phyloP scores from a whole-genome alignment of 1,140 invertebrate species.

The Sitophilus oryzae region DNA sequence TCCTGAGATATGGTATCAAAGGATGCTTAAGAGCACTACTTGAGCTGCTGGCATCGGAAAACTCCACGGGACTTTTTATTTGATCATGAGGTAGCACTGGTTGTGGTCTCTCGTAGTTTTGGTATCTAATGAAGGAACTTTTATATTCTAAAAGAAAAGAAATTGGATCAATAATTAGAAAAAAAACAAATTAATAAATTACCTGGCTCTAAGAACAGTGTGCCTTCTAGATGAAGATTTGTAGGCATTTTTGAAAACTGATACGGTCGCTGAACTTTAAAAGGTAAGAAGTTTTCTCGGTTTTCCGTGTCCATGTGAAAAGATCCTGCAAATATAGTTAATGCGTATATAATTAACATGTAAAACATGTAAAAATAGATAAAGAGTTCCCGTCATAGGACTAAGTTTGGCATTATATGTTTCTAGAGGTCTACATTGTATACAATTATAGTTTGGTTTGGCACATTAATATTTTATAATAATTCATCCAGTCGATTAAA shows the following conservation, averaged over 20 bases:
- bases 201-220: constrained; percentile 8
- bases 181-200: no score
- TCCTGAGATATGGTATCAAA: constrained; percentile 31
- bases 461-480: no score
- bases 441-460: no score
- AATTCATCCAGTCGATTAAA: no score
- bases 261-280: constrained; percentile 18
- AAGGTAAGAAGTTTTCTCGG: constrained; percentile 48
- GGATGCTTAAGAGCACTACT: constrained; percentile 19
- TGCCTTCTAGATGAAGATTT: constrained; percentile 17
- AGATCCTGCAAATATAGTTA: not conserved
- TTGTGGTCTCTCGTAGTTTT: constrained; percentile 27
- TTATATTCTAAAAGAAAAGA: constrained; percentile 36
- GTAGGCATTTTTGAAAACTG: not conserved
- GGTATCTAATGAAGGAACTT: constrained; percentile 37
- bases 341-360: no score
- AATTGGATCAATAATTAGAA: no score
- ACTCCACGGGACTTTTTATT: constrained; percentile 21
- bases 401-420: no score
- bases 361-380: no score
- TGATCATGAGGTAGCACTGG: constrained; percentile 30
- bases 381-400: no score
- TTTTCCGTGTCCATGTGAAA: constrained; percentile 47
- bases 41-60: not conserved
- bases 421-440: no score